Percentiles rank a stretch among this genome's conserved stretches.
Evolutionary conservation across 2,113 vertebrate genomes (phyloP).

Genomic region (Malurus melanocephalus): DNA sequence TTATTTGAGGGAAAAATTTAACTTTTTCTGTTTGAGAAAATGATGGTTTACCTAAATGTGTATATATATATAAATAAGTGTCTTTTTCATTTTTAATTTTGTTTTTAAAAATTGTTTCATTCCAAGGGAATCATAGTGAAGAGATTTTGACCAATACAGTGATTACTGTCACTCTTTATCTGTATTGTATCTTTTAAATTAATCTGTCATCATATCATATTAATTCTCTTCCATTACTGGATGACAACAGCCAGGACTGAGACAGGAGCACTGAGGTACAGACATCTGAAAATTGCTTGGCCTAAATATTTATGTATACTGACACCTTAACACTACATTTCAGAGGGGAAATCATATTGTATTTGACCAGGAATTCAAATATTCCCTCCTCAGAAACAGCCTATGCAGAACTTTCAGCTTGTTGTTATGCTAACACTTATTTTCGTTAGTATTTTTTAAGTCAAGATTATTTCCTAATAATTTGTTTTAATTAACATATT

Average conservation of each 20-base stretch:
- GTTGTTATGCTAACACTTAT: rapidly evolving
- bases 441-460: background rate
- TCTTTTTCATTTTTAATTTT: background rate
- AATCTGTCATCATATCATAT: background rate
- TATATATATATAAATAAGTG: background rate
- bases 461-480: background rate
- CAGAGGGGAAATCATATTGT: background rate
- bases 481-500: background rate
- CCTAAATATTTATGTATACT: background rate
- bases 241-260: background rate
- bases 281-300: background rate
- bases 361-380: background rate
- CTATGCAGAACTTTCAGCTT: background rate
- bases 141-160: background rate
- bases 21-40: background rate
- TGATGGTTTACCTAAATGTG: background rate
- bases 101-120: background rate
- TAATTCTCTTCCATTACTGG: background rate
- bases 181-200: background rate
- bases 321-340: background rate
- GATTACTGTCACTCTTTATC: background rate
- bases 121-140: background rate
- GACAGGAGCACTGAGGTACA: background rate
- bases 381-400: background rate
- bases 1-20: background rate